Evolutionary conservation across 1,140 invertebrate species (phyloP).

Genomic region (Pseudoatta argentina): DNA sequence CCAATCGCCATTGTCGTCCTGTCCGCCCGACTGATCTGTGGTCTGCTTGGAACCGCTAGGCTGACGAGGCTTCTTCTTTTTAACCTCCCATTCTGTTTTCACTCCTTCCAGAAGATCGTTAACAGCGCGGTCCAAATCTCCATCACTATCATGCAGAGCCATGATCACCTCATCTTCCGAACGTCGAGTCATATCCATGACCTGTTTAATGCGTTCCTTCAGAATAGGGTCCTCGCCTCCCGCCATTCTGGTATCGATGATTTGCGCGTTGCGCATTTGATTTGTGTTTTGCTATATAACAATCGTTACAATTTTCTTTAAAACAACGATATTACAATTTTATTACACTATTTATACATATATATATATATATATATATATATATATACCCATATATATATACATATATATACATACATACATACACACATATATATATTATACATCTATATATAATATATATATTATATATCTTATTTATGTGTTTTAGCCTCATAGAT

Average conservation of each 20-base stretch:
- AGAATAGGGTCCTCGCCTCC: constrained; percentile 89
- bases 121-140: constrained; percentile 91
- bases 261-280: constrained; percentile 90
- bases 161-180: constrained; percentile 94
- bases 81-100: constrained; percentile 88
- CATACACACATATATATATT: no score
- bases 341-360: no score
- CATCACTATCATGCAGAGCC: constrained; percentile 93
- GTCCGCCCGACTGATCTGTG: constrained; percentile 79
- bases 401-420: no score
- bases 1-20: constrained; percentile 85
- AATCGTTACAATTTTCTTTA: constrained; percentile 17
- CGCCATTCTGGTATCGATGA: constrained; percentile 88
- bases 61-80: constrained; percentile 94
- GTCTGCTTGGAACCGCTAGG: constrained; percentile 85
- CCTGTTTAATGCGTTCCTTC: constrained; percentile 91
- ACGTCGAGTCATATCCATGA: constrained; percentile 93
- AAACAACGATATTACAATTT: not conserved
- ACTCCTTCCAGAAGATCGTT: constrained; percentile 91
- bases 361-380: no score
- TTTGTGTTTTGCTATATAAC: constrained; percentile 67
- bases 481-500: not conserved
- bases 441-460: no score
- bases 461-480: not conserved
- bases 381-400: no score